A percentile compares a stretch with the other conserved stretches of the same genome.
These are phyloP conservation scores for Aplysia californica DNA, from an alignment of 1,140 invertebrate species.

Conservation along the genomic window DNA sequence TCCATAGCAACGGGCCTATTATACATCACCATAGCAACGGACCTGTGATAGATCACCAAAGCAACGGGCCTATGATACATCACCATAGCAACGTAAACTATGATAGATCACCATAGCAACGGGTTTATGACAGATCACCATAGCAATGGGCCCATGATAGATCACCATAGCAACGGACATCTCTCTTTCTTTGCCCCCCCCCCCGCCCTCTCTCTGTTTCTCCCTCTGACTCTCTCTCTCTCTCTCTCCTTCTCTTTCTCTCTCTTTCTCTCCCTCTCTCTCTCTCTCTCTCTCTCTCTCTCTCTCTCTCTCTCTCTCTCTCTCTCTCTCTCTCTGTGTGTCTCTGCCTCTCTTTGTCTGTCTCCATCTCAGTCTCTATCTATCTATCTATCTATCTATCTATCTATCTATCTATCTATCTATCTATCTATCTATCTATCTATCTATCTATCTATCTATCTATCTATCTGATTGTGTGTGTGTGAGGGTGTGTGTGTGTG, in stretches of 20 bases:
- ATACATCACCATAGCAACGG: too few species aligned
- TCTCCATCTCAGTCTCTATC: too few species aligned
- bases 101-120: not conserved
- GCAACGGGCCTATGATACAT: not conserved
- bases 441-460: too few species aligned
- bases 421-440: too few species aligned
- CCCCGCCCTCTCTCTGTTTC: not conserved
- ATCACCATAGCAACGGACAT: not conserved
- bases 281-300: constrained; percentile 2
- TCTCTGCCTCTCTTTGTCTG: too few species aligned
- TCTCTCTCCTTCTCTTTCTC: not conserved
- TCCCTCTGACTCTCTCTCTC: constrained; percentile 1
- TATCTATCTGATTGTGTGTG: too few species aligned
- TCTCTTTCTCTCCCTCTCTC: not conserved
- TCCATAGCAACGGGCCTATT: not conserved
- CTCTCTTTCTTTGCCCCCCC: not conserved
- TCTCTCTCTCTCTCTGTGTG: constrained; percentile 8
- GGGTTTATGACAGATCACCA: not conserved
- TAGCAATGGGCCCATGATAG: not conserved
- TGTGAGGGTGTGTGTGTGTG: too few species aligned
- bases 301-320: not conserved
- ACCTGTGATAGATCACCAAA: not conserved
- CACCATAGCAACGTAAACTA: not conserved
- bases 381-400: constrained; percentile 13
- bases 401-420: constrained; percentile 20